Percentiles rank a stretch among this genome's conserved stretches.
Conservation (phyloP, 2,113 vertebrate genomes). For the Ornithorhynchus anatinus region DNA sequence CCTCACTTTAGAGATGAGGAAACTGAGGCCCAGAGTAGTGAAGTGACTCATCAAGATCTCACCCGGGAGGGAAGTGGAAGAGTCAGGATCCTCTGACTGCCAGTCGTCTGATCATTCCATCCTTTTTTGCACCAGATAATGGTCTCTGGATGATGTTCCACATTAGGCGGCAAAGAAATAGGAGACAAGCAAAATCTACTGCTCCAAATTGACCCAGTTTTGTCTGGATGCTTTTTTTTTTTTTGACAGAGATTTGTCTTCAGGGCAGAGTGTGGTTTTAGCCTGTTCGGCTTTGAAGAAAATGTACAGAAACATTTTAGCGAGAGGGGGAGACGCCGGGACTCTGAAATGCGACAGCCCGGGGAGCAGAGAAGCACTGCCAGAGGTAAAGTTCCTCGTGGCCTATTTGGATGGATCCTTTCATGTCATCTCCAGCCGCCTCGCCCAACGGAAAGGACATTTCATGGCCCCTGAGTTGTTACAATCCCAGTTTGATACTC, state of each 20-base stretch:
- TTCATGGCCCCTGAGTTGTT: constrained; percentile 84
- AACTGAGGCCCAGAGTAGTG: too few species aligned
- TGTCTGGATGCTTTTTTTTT: not conserved
- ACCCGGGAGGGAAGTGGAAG: too few species aligned
- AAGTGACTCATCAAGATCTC: too few species aligned
- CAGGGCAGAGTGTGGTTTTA: constrained; percentile 70
- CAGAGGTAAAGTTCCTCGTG: constrained; percentile 73
- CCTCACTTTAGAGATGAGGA: too few species aligned
- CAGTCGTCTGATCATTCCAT: not conserved
- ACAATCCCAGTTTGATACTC: constrained; percentile 81
- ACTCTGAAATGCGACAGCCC: not conserved
- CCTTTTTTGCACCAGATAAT: not conserved
- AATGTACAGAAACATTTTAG: constrained; percentile 78
- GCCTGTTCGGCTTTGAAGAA: constrained; percentile 88
- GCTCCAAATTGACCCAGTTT: not conserved
- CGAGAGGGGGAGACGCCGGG: constrained; percentile 59
- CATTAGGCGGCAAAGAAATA: not conserved
- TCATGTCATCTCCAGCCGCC: constrained; percentile 73
- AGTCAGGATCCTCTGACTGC: too few species aligned
- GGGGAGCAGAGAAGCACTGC: not conserved
- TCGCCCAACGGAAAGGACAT: constrained; percentile 78
- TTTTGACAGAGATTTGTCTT: constrained; percentile 68
- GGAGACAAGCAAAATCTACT: not conserved
- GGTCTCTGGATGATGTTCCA: not conserved
- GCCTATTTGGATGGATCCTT: constrained; percentile 79